phyloP scores from a whole-genome alignment of 2,888 invertebrate genomes.

The Liodrosophila aerea region DNA sequence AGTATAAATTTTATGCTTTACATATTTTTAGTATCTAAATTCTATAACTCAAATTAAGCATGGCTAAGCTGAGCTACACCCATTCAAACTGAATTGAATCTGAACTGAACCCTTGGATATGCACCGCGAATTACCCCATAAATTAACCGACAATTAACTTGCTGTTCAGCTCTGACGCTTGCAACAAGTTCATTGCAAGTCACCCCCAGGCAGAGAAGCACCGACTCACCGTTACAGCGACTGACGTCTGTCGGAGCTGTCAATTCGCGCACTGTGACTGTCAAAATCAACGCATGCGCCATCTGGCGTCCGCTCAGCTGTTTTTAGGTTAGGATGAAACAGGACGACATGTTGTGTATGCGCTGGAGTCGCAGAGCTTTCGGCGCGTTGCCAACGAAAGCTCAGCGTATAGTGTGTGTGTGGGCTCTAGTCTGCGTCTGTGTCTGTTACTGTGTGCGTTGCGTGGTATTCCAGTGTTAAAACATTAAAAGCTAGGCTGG shows the following conservation, averaged over 20 bases:
- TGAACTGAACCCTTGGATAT: too few relatives aligned
- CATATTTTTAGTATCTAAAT: too few relatives aligned
- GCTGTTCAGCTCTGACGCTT: slow-evolving; percentile 13
- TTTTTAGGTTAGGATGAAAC: slow-evolving; percentile 48
- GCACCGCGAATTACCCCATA: slow-evolving; percentile 4
- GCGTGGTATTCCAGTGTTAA: slow-evolving; percentile 63
- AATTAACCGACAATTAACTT: slow-evolving; percentile 24
- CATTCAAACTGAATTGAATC: too few relatives aligned
- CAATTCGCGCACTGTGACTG: slow-evolving; percentile 27
- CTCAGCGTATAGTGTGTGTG: slow-evolving; percentile 10
- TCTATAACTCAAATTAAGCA: too few relatives aligned
- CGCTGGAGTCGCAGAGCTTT: slow-evolving; percentile 38
- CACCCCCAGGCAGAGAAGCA: slow-evolving; percentile 14
- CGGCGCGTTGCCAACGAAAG: slow-evolving; percentile 21
- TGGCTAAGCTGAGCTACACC: too few relatives aligned
- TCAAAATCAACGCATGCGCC: slow-evolving; percentile 54
- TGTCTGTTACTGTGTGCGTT: neutral
- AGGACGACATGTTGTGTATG: slow-evolving; percentile 46
- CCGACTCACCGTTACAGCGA: too few relatives aligned
- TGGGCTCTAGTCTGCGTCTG: slow-evolving; percentile 19
- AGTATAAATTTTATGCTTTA: too few relatives aligned
- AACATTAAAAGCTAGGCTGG: slow-evolving; percentile 72
- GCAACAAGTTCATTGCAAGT: slow-evolving; percentile 47
- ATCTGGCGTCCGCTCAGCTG: slow-evolving; percentile 42
- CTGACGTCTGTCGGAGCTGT: slow-evolving; percentile 16